These are phyloP conservation scores for Thermophis baileyi DNA, from an alignment of 2,113 vertebrate genomes.

Conservation along the genomic window DNA sequence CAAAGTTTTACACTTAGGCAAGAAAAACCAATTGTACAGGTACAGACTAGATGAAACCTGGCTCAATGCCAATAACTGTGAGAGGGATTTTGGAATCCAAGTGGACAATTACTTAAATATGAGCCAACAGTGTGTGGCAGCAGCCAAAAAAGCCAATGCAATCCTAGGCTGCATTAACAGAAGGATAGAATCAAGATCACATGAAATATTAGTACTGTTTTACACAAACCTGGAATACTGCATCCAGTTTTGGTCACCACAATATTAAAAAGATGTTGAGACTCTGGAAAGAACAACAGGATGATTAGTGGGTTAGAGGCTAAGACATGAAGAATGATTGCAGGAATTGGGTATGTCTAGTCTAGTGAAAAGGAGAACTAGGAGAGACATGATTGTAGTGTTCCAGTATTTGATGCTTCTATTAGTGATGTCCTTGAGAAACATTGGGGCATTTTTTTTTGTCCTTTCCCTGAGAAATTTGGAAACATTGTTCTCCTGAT, in stretches of 20 bases:
- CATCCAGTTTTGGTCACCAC: not conserved
- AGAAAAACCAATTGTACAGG: not conserved
- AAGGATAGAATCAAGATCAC: not conserved
- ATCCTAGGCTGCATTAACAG: not conserved
- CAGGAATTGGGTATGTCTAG: not conserved
- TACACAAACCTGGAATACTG: not conserved
- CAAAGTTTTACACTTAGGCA: not conserved
- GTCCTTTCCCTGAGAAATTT: not conserved
- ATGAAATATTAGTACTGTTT: not conserved
- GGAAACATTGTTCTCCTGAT: not conserved
- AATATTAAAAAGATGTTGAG: not conserved
- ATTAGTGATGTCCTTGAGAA: not conserved
- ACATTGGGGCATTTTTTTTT: not conserved
- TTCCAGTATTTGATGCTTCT: not conserved
- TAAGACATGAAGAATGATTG: not conserved
- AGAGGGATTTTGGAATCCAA: not conserved
- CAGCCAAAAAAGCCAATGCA: not conserved
- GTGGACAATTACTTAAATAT: not conserved
- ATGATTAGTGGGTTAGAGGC: not conserved
- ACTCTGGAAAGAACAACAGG: not conserved
- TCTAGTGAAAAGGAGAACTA: not conserved
- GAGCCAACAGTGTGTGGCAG: not conserved
- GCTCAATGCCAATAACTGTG: not conserved
- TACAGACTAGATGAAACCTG: not conserved
- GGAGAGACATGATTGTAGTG: not conserved